Conservation (phyloP, 2,797 vertebrate species). For the Chelonia mydas region DNA sequence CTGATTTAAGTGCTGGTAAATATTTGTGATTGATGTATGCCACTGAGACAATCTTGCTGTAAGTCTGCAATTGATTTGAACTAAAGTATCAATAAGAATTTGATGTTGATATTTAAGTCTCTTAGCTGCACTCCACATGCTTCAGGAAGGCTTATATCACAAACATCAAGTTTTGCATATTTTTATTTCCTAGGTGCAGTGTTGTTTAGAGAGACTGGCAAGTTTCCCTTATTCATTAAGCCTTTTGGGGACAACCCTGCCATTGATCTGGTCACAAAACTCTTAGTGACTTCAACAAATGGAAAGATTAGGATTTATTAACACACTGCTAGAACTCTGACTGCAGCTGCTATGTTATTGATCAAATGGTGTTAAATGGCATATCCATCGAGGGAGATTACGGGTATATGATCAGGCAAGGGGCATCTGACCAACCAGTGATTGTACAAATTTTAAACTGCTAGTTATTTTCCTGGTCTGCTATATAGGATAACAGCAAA, state of each 20-base stretch:
- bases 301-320: slow-evolving; percentile 69
- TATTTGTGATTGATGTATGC: neutral
- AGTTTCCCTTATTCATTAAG: neutral
- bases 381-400: slow-evolving; percentile 26
- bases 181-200: fast-evolving
- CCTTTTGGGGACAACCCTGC: slow-evolving; percentile 1
- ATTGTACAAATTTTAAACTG: slow-evolving; percentile 38
- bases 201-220: neutral
- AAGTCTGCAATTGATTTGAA: neutral
- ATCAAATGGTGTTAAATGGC: slow-evolving; percentile 26
- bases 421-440: neutral
- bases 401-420: neutral
- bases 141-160: fast-evolving
- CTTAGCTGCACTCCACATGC: neutral
- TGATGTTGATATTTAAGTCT: neutral
- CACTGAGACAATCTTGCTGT: slow-evolving; percentile 9
- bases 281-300: slow-evolving; percentile 11
- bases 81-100: neutral
- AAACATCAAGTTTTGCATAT: neutral
- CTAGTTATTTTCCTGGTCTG: slow-evolving; percentile 34
- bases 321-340: slow-evolving; percentile 18
- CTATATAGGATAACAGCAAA: neutral
- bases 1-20: neutral
- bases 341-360: slow-evolving; percentile 47
- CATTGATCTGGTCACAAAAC: slow-evolving; percentile 62